Evolutionary conservation across 2,797 vertebrate species (phyloP), one percentile per base, ranked within the genome.

Genomic region (Anguilla marmorata): DNA sequence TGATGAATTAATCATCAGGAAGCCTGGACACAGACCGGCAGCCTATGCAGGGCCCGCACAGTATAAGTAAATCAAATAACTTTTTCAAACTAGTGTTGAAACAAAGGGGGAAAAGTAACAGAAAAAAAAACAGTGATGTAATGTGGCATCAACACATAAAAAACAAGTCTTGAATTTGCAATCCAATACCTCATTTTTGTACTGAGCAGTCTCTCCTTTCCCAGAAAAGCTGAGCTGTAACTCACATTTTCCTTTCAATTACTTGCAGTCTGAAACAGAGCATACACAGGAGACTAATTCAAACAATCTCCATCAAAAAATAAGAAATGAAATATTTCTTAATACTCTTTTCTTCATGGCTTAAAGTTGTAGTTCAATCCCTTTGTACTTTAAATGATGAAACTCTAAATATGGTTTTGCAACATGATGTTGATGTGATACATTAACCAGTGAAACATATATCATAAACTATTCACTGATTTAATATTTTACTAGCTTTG

Each of bases 1-100:
- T 63, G 72, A 90, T 93, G 87, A 91, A 92, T 91, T 90, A 90
- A 89, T 91, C 87, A 92, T 86, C 24, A 90, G 86, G 69, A 84
- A 86, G 84, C 89, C 82, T 30, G 72, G 80, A 48, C 56, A 66
- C 37, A 82, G 54, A 41, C 85, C 48, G 48, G 21, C 74, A 27
- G 72, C 41, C 58, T 27, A 48, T 52, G 41, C 58, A 16, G 72
- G 45, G 45, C 86, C 63, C 45, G 27, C 74, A 69, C 30, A 58
- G 60, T 19, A 45, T 19, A 27, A 69, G 63, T 1, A 27, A 27
- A 69, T 69, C 24, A 69, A n/a, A 69, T 0, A 27, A 27, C n/a
- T 69, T 69, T 69, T 69, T 27, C 63, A 69, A n/a, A 69, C 63
- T 6, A n/a, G 5, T 50, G 41, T 24, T 24, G 8, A 24, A 24